These are phyloP conservation scores for Habroteleia sp. DNA, from an alignment of 2,888 invertebrate species.

Conservation along the genomic window DNA sequence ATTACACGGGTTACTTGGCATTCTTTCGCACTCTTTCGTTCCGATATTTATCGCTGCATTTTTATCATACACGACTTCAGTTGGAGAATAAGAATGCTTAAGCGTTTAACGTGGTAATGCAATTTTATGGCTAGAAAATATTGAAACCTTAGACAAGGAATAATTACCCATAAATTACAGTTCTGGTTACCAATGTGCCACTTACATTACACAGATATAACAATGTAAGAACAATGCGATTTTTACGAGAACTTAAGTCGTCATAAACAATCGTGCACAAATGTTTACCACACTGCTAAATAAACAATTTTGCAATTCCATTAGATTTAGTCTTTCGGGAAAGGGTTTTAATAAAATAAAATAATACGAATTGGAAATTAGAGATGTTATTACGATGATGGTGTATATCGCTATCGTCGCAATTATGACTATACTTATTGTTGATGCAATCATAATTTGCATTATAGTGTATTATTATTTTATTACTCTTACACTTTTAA, in stretches of 20 bases:
- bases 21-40: slow-evolving; percentile 54
- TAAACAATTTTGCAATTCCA: slow-evolving; percentile 7
- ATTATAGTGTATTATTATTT: slow-evolving; percentile 39
- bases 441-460: slow-evolving; percentile 56
- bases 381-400: slow-evolving; percentile 26
- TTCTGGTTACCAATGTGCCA: slow-evolving; percentile 9
- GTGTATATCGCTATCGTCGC: slow-evolving; percentile 12
- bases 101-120: slow-evolving; percentile 10
- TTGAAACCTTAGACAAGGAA: slow-evolving; percentile 18
- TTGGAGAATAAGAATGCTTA: slow-evolving; percentile 17
- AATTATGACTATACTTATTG: slow-evolving; percentile 42
- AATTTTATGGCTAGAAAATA: slow-evolving; percentile 24
- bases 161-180: slow-evolving; percentile 45
- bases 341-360: neutral
- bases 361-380: slow-evolving; percentile 27
- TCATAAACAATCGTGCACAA: slow-evolving; percentile 5
- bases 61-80: slow-evolving; percentile 9
- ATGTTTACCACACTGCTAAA: slow-evolving; percentile 9
- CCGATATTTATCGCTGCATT: slow-evolving; percentile 6
- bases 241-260: slow-evolving; percentile 25
- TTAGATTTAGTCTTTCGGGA: neutral
- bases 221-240: slow-evolving; percentile 8
- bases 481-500: slow-evolving; percentile 35
- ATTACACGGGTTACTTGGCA: slow-evolving; percentile 73
- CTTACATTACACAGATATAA: slow-evolving; percentile 23